Percentiles rank a stretch among this genome's conserved stretches.
Conservation (phyloP, 35 echinoderm and acorn worm species). For the Ptychodera flava region DNA sequence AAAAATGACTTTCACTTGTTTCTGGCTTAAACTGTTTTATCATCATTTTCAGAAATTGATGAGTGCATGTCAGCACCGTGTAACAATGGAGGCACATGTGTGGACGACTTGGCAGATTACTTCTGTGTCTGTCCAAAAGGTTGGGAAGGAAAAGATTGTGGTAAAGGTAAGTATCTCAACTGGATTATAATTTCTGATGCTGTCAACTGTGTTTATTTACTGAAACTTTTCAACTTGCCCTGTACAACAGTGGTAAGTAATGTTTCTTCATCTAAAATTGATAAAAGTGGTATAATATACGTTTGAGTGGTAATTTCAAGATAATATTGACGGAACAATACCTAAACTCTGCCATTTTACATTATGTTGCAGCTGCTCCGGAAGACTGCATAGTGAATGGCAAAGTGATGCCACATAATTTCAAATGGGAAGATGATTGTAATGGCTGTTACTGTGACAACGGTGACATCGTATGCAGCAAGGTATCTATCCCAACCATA, state of each 20-base stretch:
- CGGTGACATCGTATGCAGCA: neutral
- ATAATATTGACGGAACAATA: too few species aligned
- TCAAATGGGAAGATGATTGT: neutral
- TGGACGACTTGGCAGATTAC: neutral
- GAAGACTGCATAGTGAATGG: neutral
- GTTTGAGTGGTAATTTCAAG: too few species aligned
- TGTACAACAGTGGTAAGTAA: too few species aligned
- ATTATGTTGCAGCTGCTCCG: neutral
- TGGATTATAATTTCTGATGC: too few species aligned
- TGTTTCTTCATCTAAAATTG: too few species aligned
- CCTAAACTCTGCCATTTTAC: too few species aligned
- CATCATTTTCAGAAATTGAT: neutral
- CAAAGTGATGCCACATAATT: neutral
- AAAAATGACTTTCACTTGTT: too few species aligned
- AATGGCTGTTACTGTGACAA: neutral
- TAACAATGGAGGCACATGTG: neutral
- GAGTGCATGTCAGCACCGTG: neutral
- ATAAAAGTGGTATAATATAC: too few species aligned
- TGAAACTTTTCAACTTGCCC: too few species aligned
- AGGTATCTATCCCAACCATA: too few species aligned
- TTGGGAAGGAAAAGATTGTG: slow-evolving; percentile 7
- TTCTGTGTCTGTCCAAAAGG: neutral
- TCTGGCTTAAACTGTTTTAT: too few species aligned
- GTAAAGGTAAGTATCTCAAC: neutral
- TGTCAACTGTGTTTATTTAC: too few species aligned